Evolutionary conservation across 2,797 vertebrate species (phyloP).

Genomic region (Microhierax caerulescens): DNA sequence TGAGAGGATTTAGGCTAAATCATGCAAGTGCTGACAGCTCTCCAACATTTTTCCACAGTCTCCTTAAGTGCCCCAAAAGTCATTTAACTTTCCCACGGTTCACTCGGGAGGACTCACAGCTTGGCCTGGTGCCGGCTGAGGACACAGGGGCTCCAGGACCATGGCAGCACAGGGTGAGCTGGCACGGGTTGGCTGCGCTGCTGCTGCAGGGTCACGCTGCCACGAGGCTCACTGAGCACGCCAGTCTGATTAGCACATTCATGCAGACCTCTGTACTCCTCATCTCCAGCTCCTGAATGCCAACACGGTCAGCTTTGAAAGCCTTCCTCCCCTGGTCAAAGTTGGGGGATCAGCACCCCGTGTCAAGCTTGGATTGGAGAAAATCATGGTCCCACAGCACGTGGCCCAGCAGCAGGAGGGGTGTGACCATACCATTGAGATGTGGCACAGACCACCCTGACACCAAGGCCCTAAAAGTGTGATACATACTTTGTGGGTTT

Average conservation of each 20-base stretch:
- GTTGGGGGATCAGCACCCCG: fast-evolving
- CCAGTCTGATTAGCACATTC: fast-evolving
- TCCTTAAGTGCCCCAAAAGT: constrained; percentile 8
- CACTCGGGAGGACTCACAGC: neutral
- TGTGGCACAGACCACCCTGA: neutral
- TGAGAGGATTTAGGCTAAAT: constrained; percentile 29
- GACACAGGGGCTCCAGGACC: neutral
- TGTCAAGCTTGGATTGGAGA: neutral
- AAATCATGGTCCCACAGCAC: neutral
- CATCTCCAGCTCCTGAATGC: neutral
- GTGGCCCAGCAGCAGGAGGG: neutral
- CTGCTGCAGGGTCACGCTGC: fast-evolving
- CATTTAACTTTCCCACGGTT: neutral
- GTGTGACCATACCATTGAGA: fast-evolving
- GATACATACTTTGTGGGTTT: neutral
- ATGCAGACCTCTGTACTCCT: neutral
- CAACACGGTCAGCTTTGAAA: neutral
- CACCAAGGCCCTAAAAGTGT: neutral
- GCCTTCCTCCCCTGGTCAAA: neutral
- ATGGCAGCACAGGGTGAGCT: neutral
- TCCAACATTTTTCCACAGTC: neutral
- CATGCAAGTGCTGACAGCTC: neutral
- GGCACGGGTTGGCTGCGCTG: neutral
- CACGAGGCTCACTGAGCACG: neutral
- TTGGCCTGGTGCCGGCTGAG: fast-evolving